phyloP scores from a whole-genome alignment of 2,797 vertebrate genomes.

The Microchirus variegatus region DNA sequence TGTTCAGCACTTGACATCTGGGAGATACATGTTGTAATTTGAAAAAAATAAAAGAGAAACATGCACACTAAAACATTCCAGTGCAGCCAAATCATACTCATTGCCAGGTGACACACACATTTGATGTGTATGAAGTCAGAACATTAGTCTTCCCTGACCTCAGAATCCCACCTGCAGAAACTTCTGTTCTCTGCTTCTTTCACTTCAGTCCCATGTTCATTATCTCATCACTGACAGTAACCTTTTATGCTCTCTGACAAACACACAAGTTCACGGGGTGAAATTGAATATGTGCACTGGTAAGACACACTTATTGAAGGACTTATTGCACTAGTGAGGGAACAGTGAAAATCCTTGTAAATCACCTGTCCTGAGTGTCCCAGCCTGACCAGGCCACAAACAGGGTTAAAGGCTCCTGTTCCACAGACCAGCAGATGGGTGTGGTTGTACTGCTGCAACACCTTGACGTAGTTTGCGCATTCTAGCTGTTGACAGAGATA shows the following conservation, averaged over 20 bases:
- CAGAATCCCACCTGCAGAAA: background rate
- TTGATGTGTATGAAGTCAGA: background rate
- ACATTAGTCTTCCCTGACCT: constrained; percentile 15
- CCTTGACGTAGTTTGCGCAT: constrained; percentile 94
- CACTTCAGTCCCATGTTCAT: background rate
- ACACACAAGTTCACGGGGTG: too few species aligned
- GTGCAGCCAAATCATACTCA: constrained; percentile 10
- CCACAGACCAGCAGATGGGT: constrained; percentile 93
- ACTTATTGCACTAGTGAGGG: too few species aligned
- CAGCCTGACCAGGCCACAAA: constrained; percentile 87
- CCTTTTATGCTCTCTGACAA: too few species aligned
- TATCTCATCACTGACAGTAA: too few species aligned
- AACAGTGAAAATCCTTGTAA: background rate
- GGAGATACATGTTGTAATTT: constrained; percentile 28
- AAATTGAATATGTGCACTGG: too few species aligned
- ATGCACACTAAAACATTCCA: constrained; percentile 2
- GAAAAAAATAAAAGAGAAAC: constrained; percentile 2
- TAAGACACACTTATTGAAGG: too few species aligned
- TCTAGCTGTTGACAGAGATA: constrained; percentile 81
- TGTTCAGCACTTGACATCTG: constrained; percentile 37
- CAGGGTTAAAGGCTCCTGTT: constrained; percentile 93
- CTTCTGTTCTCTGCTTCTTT: constrained; percentile 23
- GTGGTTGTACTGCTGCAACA: constrained; percentile 91
- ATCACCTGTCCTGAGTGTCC: constrained; percentile 88
- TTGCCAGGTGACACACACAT: constrained; percentile 4